Percentiles rank a stretch among this genome's conserved stretches.
phyloP scores from a whole-genome alignment of 2,888 invertebrate genomes.

The Salpingus planirostris region DNA sequence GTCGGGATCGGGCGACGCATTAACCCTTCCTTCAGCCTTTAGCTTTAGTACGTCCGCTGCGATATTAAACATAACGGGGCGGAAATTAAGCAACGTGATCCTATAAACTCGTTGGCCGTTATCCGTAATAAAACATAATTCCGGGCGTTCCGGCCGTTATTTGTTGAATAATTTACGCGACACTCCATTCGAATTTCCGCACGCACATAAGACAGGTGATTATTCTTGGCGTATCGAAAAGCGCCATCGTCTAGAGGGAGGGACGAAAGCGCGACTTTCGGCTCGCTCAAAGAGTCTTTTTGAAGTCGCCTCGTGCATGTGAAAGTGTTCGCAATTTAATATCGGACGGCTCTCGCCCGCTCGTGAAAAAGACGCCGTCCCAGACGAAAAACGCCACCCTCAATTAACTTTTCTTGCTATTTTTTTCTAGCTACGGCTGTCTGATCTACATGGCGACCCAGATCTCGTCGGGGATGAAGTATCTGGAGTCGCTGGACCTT shows the following conservation, averaged over 20 bases:
- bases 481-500: conserved; percentile 80
- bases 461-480: conserved; percentile 89
- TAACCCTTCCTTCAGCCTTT: no score
- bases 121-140: conserved; percentile 17
- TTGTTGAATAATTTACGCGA: conserved; percentile 18
- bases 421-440: conserved; percentile 66
- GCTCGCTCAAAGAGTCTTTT: no score
- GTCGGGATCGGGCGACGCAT: no score
- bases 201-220: conserved; percentile 11
- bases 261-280: no score
- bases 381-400: conserved; percentile 3
- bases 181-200: conserved; percentile 15
- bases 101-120: conserved; percentile 15
- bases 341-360: conserved; percentile 26
- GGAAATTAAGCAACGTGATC: conserved; percentile 32
- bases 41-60: no score
- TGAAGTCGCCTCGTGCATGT: conserved; percentile 12
- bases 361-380: conserved; percentile 17
- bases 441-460: conserved; percentile 80
- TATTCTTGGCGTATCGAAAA: conserved; percentile 5
- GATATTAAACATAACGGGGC: conserved; percentile 29
- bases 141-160: conserved; percentile 16
- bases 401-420: no score
- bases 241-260: no score
- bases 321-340: conserved; percentile 29